Conservation (phyloP, 2,888 invertebrate species). For the Aphidius colemani region DNA sequence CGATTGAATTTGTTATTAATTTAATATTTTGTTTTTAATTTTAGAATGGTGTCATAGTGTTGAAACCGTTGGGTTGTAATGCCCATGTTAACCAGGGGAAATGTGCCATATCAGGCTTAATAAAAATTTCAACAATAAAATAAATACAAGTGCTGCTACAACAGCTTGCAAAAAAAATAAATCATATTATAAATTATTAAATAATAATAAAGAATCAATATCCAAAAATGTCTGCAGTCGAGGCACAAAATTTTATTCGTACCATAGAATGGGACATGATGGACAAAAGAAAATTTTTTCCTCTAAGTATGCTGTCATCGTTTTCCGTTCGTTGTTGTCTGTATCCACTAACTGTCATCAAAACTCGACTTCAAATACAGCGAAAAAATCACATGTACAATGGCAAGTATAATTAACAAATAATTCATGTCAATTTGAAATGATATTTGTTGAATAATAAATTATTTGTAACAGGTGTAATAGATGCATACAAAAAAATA, state of each 20-base stretch:
- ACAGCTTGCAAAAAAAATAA: not conserved
- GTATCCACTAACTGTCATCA: constrained; percentile 92
- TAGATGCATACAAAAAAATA: constrained; percentile 89
- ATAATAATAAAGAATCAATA: constrained; percentile 19
- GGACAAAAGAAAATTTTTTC: constrained; percentile 93
- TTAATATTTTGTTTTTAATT: not conserved
- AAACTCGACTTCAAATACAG: constrained; percentile 91
- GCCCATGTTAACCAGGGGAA: constrained; percentile 46
- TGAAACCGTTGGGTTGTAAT: constrained; percentile 43
- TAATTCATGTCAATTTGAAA: not conserved
- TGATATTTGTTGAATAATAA: not conserved
- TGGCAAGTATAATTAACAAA: constrained; percentile 60
- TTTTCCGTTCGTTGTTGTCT: constrained; percentile 74
- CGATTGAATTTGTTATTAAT: no score
- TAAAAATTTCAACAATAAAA: constrained; percentile 29
- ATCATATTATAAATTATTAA: constrained; percentile 14
- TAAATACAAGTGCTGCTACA: constrained; percentile 16
- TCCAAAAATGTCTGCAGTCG: constrained; percentile 61
- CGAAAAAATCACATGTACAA: constrained; percentile 81
- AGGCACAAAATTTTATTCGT: constrained; percentile 69
- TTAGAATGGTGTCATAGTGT: constrained; percentile 18
- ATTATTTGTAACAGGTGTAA: constrained; percentile 65
- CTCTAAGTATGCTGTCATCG: constrained; percentile 87
- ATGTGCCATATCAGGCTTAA: constrained; percentile 50
- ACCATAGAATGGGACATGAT: constrained; percentile 98